Conservation (phyloP, 2,113 vertebrate genomes). For the Porphyrio hochstetteri region DNA sequence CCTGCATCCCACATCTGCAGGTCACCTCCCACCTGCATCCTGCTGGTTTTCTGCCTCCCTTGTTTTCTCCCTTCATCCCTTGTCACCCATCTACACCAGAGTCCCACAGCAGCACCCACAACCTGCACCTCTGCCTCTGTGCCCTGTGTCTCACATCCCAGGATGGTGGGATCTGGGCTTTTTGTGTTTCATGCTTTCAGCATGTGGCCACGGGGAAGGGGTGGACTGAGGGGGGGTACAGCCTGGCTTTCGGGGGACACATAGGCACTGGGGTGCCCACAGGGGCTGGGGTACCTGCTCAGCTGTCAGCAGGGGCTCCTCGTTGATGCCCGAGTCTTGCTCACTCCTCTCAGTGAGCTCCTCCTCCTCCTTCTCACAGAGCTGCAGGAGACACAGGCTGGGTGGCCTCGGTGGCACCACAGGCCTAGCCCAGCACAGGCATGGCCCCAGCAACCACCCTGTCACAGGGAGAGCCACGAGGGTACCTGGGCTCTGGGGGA, state of each 20-base stretch:
- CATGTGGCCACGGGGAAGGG: fast-evolving
- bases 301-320: conserved; percentile 58
- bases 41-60: neutral
- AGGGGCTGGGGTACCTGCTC: conserved; percentile 36
- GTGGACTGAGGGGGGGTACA: neutral
- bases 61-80: neutral
- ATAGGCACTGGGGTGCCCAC: fast-evolving
- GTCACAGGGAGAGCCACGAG: neutral
- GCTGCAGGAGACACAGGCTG: conserved; percentile 40
- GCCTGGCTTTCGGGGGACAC: neutral
- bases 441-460: neutral
- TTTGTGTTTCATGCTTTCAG: neutral
- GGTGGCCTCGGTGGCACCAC: neutral
- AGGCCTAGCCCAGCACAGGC: neutral
- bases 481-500: neutral
- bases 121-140: neutral
- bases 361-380: conserved; percentile 51
- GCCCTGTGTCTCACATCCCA: neutral
- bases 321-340: conserved; percentile 60
- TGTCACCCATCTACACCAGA: neutral
- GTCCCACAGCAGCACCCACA: fast-evolving
- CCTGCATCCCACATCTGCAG: neutral
- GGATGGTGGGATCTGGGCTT: neutral
- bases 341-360: conserved; percentile 63
- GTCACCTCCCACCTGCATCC: neutral